phyloP scores from a whole-genome alignment of 2,113 vertebrate species.

The Falco punctatus region DNA sequence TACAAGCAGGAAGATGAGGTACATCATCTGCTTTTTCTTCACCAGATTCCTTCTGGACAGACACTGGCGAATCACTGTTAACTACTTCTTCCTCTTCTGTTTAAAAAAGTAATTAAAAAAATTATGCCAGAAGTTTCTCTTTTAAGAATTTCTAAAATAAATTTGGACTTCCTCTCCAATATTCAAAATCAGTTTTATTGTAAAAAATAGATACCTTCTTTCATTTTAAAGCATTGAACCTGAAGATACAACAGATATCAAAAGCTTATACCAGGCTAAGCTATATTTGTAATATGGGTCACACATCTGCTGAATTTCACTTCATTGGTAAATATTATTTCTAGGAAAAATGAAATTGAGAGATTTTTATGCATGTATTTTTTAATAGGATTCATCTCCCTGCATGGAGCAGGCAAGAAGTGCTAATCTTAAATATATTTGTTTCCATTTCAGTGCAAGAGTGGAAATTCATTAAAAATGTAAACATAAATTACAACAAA shows the following conservation, averaged over 20 bases:
- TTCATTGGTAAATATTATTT: background rate
- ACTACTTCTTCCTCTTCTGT: slow-evolving; percentile 10
- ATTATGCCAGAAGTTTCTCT: background rate
- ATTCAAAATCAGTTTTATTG: background rate
- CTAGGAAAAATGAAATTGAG: background rate
- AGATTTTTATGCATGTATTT: background rate
- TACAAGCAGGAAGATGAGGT: background rate
- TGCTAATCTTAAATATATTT: background rate
- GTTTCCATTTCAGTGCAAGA: background rate
- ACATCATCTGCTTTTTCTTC: background rate
- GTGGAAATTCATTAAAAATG: background rate
- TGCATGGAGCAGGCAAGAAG: background rate
- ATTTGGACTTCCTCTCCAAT: fast-evolving
- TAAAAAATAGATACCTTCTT: background rate
- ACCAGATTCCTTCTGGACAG: background rate
- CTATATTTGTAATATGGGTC: background rate
- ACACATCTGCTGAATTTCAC: background rate
- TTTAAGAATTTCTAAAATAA: background rate
- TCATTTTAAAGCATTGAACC: background rate
- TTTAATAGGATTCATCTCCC: background rate
- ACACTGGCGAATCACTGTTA: background rate
- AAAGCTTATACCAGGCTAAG: background rate
- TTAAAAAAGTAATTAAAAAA: background rate
- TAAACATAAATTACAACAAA: background rate
- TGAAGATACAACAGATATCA: background rate